Evolutionary conservation across 2,113 vertebrate species (phyloP).

Genomic region (Maccullochella peelii): DNA sequence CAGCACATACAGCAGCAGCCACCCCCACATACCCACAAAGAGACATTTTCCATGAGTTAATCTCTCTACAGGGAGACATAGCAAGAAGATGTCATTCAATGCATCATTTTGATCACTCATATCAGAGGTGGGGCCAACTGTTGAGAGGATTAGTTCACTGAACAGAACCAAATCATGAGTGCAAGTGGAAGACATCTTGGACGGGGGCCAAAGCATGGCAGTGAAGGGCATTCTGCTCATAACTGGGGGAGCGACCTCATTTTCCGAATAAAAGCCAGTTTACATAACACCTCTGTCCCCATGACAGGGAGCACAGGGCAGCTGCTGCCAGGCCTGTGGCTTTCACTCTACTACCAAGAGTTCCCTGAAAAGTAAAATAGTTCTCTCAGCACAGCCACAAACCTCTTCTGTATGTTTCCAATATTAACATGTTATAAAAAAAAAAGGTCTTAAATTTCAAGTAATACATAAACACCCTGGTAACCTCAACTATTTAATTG

Average conservation of each 20-base stretch:
- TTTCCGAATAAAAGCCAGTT: slow-evolving; percentile 81
- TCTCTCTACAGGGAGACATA: slow-evolving; percentile 54
- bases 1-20: slow-evolving; percentile 36
- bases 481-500: slow-evolving; percentile 43
- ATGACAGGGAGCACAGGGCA: slow-evolving; percentile 69
- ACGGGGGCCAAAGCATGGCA: slow-evolving; percentile 65
- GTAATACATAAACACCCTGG: slow-evolving; percentile 51
- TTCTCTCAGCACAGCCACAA: slow-evolving; percentile 46
- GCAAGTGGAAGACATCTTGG: slow-evolving; percentile 77
- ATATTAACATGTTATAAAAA: slow-evolving; percentile 42
- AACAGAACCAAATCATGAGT: slow-evolving; percentile 72
- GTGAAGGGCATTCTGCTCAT: slow-evolving; percentile 79
- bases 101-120: slow-evolving; percentile 62
- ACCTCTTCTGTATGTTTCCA: slow-evolving; percentile 48
- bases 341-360: slow-evolving; percentile 64
- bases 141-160: slow-evolving; percentile 53
- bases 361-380: slow-evolving; percentile 46
- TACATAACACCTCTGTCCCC: slow-evolving; percentile 81
- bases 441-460: slow-evolving; percentile 37
- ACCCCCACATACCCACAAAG: slow-evolving; percentile 58
- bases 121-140: slow-evolving; percentile 58
- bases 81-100: slow-evolving; percentile 49
- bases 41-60: slow-evolving; percentile 80
- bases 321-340: slow-evolving; percentile 76
- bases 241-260: slow-evolving; percentile 78